These are phyloP conservation scores for Germaria angustata DNA, from an alignment of 2,888 invertebrate species.

Conservation along the genomic window DNA sequence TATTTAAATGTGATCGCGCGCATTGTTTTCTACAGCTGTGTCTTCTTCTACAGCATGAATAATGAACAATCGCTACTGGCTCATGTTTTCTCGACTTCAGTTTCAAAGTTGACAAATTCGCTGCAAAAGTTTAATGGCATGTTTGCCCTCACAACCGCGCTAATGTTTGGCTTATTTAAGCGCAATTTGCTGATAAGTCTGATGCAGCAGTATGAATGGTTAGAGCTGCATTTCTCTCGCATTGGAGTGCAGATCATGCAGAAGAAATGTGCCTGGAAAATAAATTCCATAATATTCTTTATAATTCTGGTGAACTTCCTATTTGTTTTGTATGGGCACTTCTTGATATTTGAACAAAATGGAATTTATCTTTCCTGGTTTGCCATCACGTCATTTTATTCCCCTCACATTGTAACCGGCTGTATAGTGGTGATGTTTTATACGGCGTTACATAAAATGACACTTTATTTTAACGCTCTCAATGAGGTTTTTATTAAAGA, in stretches of 20 bases:
- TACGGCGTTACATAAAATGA: constrained; percentile 70
- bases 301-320: constrained; percentile 54
- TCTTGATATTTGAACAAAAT: constrained; percentile 63
- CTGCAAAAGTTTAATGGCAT: constrained; percentile 74
- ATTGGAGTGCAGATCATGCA: constrained; percentile 72
- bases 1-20: constrained; percentile 69
- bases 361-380: constrained; percentile 56
- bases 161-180: constrained; percentile 67
- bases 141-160: constrained; percentile 69
- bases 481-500: constrained; percentile 71
- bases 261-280: constrained; percentile 55
- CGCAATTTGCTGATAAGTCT: constrained; percentile 65
- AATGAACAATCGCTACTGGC: constrained; percentile 69
- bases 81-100: constrained; percentile 70
- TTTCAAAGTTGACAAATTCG: constrained; percentile 72
- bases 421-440: constrained; percentile 70
- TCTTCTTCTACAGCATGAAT: constrained; percentile 62
- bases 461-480: constrained; percentile 71
- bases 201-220: constrained; percentile 62
- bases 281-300: constrained; percentile 63
- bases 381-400: constrained; percentile 71
- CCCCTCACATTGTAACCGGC: constrained; percentile 73
- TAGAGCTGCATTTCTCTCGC: constrained; percentile 70
- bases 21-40: constrained; percentile 65
- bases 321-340: constrained; percentile 69